phyloP scores from a whole-genome alignment of 2,113 vertebrate species.

The Ophiodon elongatus region DNA sequence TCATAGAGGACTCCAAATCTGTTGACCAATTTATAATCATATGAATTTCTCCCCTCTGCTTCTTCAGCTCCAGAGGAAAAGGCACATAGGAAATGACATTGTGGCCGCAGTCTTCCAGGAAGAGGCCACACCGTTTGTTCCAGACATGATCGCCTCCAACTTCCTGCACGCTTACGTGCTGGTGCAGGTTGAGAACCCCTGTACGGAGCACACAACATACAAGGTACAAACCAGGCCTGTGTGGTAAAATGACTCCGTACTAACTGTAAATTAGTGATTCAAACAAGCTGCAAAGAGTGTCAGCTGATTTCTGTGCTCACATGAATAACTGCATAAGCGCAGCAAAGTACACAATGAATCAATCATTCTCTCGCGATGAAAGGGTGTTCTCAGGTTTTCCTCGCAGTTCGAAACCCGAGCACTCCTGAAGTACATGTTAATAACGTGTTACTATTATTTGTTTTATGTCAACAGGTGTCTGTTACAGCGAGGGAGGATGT shows the following conservation, averaged over 20 bases:
- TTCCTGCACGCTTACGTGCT: conserved; percentile 95
- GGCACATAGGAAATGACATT: conserved; percentile 98
- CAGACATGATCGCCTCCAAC: conserved; percentile 98
- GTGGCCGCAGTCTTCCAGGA: conserved; percentile 97
- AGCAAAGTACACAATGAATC: neutral
- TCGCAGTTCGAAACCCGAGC: neutral
- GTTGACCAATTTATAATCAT: neutral
- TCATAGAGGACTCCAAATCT: neutral
- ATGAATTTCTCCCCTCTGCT: neutral
- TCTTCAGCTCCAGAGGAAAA: conserved; percentile 92
- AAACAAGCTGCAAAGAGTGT: neutral
- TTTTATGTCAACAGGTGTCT: conserved; percentile 86
- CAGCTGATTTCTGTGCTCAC: neutral
- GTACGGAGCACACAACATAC: conserved; percentile 88
- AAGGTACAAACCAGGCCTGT: conserved; percentile 84
- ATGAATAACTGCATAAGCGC: neutral
- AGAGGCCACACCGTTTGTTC: conserved; percentile 94
- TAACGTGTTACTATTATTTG: neutral
- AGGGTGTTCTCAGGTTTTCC: neutral
- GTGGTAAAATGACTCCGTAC: neutral
- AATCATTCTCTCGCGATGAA: neutral
- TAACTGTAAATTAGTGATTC: neutral
- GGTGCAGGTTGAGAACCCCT: conserved; percentile 90
- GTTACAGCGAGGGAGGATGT: conserved; percentile 94
- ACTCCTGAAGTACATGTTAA: neutral